phyloP scores from a whole-genome alignment of 2,797 vertebrate genomes.

The Platyrinchus mystaceus region DNA sequence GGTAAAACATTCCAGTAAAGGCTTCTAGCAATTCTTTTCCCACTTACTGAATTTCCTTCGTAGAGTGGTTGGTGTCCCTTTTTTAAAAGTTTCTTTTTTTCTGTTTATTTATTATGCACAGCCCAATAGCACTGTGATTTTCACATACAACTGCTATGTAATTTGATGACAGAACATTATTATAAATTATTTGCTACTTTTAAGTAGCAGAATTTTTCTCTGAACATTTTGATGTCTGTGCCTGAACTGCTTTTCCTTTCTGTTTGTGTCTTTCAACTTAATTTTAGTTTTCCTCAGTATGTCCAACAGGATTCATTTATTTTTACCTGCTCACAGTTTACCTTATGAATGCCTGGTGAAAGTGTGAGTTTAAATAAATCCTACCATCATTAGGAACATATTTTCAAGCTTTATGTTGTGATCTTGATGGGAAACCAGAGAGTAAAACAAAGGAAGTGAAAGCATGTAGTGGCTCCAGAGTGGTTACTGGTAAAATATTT shows the following conservation, averaged over 20 bases:
- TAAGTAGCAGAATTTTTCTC: background rate
- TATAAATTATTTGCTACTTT: background rate
- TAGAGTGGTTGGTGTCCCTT: background rate
- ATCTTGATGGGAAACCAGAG: background rate
- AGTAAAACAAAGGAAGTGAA: background rate
- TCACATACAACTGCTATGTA: background rate
- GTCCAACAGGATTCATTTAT: background rate
- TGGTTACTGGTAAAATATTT: background rate
- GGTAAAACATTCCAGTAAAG: background rate
- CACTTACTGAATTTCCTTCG: background rate
- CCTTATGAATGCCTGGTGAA: background rate
- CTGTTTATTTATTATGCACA: background rate
- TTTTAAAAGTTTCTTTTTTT: background rate
- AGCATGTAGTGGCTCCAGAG: background rate
- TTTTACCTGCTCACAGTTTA: background rate
- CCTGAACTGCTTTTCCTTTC: background rate
- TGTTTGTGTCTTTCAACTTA: background rate
- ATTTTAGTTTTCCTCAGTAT: background rate
- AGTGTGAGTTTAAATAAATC: background rate
- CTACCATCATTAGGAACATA: background rate
- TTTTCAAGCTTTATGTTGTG: background rate
- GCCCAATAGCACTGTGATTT: background rate
- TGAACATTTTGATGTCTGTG: background rate
- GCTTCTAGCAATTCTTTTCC: background rate
- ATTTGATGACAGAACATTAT: background rate